These are phyloP conservation scores for Pyrocephalus nanus DNA, from an alignment of 2,797 vertebrate genomes.

Conservation along the genomic window DNA sequence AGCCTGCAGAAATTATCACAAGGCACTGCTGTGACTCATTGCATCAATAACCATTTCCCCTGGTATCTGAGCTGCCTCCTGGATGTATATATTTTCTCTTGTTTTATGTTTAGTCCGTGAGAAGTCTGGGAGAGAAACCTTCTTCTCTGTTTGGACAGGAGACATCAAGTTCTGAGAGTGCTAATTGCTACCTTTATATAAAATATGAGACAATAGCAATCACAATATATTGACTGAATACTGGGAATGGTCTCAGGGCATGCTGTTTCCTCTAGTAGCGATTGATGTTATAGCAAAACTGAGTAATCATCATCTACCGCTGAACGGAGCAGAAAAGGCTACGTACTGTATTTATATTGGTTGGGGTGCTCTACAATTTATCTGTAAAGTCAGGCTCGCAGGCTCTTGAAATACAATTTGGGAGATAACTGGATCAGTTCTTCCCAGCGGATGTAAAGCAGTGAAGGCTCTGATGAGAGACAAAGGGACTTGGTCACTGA, in stretches of 20 bases:
- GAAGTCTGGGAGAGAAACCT: not conserved
- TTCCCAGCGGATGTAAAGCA: slow-evolving; percentile 12
- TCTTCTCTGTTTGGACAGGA: not conserved
- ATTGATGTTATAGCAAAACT: not conserved
- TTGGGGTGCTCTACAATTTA: slow-evolving; percentile 13
- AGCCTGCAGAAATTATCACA: not conserved
- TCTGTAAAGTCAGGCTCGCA: slow-evolving; percentile 21
- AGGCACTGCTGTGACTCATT: not conserved
- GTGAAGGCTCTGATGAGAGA: not conserved
- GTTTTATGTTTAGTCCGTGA: not conserved
- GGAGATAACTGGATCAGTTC: slow-evolving; percentile 42
- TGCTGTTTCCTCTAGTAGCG: not conserved
- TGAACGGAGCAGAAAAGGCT: not conserved
- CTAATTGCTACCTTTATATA: not conserved
- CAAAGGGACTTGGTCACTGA: slow-evolving; percentile 23
- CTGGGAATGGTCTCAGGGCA: not conserved
- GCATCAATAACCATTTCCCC: not conserved
- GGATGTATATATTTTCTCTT: not conserved
- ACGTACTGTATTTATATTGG: not conserved
- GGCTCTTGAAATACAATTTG: slow-evolving; percentile 19
- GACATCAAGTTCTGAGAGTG: not conserved
- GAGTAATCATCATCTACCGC: not conserved
- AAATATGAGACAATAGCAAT: not conserved
- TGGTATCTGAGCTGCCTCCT: not conserved
- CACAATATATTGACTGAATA: not conserved